Percentiles rank a stretch among this genome's conserved stretches.
phyloP scores from a whole-genome alignment of 2,113 vertebrate species.

The Helogale parvula region DNA sequence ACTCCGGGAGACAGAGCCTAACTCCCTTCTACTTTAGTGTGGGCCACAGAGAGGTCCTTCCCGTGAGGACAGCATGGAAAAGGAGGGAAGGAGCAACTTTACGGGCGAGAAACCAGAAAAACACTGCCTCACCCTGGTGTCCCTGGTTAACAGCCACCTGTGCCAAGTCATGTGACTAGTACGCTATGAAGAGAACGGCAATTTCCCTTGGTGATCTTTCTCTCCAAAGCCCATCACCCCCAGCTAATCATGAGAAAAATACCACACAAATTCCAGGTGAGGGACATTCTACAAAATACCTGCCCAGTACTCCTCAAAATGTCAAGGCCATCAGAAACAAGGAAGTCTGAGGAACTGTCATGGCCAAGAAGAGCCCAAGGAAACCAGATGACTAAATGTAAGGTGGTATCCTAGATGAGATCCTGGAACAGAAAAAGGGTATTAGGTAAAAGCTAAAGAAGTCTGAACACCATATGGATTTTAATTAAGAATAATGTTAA shows the following conservation, averaged over 20 bases:
- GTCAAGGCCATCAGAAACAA: neutral
- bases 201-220: neutral
- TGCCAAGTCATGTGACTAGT: neutral
- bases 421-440: neutral
- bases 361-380: neutral
- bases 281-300: neutral
- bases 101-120: neutral
- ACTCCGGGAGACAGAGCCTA: neutral
- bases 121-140: neutral
- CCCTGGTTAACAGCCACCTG: neutral
- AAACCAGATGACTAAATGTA: neutral
- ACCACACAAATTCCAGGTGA: neutral
- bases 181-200: neutral
- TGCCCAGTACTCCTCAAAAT: neutral
- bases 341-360: neutral
- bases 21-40: neutral
- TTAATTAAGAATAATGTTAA: neutral
- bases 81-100: neutral
- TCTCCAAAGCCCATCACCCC: neutral
- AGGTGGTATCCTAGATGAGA: neutral
- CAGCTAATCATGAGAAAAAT: neutral
- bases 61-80: neutral
- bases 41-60: neutral
- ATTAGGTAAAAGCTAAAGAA: neutral
- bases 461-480: neutral